Conservation (phyloP, 2,888 invertebrate species). For the Petrolisthes manimaculis region DNA sequence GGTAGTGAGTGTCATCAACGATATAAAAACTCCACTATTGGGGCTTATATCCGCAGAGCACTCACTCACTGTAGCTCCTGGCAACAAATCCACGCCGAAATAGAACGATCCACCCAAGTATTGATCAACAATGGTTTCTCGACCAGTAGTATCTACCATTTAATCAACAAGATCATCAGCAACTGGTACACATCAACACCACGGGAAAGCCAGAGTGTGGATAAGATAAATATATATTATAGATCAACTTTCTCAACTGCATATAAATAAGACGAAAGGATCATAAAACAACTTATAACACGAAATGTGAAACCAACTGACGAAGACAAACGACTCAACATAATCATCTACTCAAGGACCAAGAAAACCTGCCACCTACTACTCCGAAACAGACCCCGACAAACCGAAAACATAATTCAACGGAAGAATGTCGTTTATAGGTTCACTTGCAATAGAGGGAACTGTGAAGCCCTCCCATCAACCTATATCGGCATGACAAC, state of each 20-base stretch:
- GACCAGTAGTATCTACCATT: background rate
- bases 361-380: conserved; percentile 21
- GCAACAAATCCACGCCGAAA: conserved; percentile 7
- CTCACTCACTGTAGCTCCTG: conserved; percentile 12
- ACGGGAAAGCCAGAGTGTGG: background rate
- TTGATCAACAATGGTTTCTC: conserved; percentile 1
- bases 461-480: conserved; percentile 22
- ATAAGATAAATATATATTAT: background rate
- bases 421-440: background rate
- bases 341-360: conserved; percentile 19
- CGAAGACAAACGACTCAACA: conserved; percentile 5
- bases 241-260: background rate
- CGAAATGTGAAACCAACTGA: conserved; percentile 6
- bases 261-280: conserved; percentile 13
- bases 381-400: background rate
- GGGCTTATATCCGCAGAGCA: background rate
- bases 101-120: conserved; percentile 8
- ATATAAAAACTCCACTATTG: conserved; percentile 3
- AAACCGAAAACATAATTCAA: background rate
- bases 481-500: conserved; percentile 28
- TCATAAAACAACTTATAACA: conserved; percentile 5
- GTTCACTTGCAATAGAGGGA: conserved; percentile 11
- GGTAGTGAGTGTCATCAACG: background rate
- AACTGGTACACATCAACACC: background rate
- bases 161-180: background rate